Evolutionary conservation across 2,888 invertebrate species (phyloP).

Genomic region (Microplitis manilae): DNA sequence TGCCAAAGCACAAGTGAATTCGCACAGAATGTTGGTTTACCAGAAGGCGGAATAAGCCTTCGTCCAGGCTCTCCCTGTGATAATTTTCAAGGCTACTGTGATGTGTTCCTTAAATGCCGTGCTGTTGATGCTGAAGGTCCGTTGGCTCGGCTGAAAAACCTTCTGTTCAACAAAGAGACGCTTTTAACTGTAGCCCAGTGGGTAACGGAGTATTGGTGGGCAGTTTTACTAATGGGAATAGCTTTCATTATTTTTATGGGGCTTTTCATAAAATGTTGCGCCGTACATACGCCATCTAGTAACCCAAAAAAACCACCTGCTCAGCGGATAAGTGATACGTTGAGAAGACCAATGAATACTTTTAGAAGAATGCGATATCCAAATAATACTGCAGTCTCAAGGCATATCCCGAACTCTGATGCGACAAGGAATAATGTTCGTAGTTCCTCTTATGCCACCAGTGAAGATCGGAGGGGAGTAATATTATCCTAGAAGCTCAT

Average conservation of each 20-base stretch:
- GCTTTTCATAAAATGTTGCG: conserved; percentile 98
- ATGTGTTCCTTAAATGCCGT: conserved; percentile 98
- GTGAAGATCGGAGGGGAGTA: too few species aligned
- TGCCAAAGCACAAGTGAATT: conserved; percentile 93
- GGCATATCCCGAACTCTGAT: too few species aligned
- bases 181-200: conserved; percentile 90
- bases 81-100: conserved; percentile 99
- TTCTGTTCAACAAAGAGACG: conserved; percentile 92
- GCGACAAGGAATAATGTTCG: too few species aligned
- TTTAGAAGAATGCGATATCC: conserved; percentile 81
- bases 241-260: conserved; percentile 96
- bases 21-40: conserved; percentile 81
- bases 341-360: conserved; percentile 92
- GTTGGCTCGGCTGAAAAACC: conserved; percentile 94
- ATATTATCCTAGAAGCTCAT: too few species aligned
- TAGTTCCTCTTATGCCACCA: too few species aligned
- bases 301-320: conserved; percentile 98
- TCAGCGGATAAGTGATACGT: conserved; percentile 91
- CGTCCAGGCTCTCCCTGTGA: conserved; percentile 98
- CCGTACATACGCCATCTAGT: conserved; percentile 98
- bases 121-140: conserved; percentile 99
- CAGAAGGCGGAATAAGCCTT: conserved; percentile 86
- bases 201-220: conserved; percentile 98
- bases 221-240: conserved; percentile 92
- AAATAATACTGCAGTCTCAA: too few species aligned